Evolutionary conservation across 2,888 invertebrate genomes (phyloP).

Genomic region (Zygothrica quintamaculata): DNA sequence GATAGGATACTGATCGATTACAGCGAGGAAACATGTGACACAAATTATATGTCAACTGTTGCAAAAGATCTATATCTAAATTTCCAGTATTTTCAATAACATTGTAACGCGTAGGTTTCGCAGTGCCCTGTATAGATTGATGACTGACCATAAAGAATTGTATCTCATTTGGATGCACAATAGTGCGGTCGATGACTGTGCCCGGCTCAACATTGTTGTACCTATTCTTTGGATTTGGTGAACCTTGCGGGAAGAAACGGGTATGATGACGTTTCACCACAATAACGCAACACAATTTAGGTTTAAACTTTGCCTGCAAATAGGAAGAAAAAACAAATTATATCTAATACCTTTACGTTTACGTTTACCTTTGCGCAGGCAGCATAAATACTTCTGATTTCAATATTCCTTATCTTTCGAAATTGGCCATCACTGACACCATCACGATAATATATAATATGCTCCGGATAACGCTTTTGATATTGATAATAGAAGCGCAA

Average conservation of each 20-base stretch:
- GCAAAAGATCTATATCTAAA: conserved; percentile 90
- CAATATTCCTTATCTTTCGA: conserved; percentile 86
- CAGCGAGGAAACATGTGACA: conserved; percentile 95
- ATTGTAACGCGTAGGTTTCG: conserved; percentile 94
- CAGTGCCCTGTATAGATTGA: conserved; percentile 92
- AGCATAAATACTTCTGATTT: conserved; percentile 88
- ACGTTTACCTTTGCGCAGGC: conserved; percentile 87
- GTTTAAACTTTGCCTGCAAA: conserved; percentile 85
- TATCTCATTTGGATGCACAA: conserved; percentile 93
- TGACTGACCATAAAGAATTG: conserved; percentile 94
- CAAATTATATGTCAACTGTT: conserved; percentile 91
- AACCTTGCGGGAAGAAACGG: conserved; percentile 85
- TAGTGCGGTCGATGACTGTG: conserved; percentile 93
- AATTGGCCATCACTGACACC: conserved; percentile 96
- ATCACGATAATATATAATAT: conserved; percentile 92
- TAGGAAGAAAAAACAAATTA: not conserved
- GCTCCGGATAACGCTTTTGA: conserved; percentile 83
- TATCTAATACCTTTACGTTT: not conserved
- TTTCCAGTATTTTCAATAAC: conserved; percentile 92
- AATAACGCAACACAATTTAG: conserved; percentile 94
- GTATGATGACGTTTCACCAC: conserved; percentile 99
- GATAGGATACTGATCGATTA: conserved; percentile 92
- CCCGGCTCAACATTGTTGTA: conserved; percentile 93
- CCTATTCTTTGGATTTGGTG: conserved; percentile 84
- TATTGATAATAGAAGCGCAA: conserved; percentile 86